A percentile compares a stretch with the other conserved stretches of the same genome.
These are phyloP conservation scores for Gastracanthus pulcherrimus DNA, from an alignment of 2,888 invertebrate genomes.

Conservation along the genomic window DNA sequence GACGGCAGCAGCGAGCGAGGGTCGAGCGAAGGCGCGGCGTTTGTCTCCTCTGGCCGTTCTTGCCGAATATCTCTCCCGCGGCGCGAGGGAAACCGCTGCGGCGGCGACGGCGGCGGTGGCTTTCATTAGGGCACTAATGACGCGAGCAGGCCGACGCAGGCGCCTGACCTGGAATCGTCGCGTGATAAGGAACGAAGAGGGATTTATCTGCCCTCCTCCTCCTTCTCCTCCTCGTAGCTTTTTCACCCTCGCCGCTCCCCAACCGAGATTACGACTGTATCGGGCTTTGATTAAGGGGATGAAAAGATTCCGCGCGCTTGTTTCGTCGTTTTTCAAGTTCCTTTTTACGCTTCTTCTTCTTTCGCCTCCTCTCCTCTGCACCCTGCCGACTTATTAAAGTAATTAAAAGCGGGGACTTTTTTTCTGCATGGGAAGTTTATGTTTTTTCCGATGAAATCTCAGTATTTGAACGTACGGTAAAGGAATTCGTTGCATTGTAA, in stretches of 20 bases:
- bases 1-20: background rate
- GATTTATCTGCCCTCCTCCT: slow-evolving; percentile 20
- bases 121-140: slow-evolving; percentile 55
- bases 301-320: slow-evolving; percentile 56
- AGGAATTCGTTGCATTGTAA: background rate
- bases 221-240: slow-evolving; percentile 8
- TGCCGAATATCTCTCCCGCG: slow-evolving; percentile 23
- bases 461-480: too few species aligned
- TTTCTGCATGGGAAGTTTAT: background rate
- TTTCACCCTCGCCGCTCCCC: slow-evolving; percentile 14
- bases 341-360: background rate
- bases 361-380: background rate
- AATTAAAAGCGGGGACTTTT: slow-evolving; percentile 35
- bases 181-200: slow-evolving; percentile 43
- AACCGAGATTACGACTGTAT: slow-evolving; percentile 44
- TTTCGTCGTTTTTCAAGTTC: slow-evolving; percentile 45
- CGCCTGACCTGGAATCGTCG: slow-evolving; percentile 47
- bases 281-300: slow-evolving; percentile 56
- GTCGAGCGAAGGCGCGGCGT: slow-evolving; percentile 4
- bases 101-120: background rate
- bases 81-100: slow-evolving; percentile 18
- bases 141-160: background rate
- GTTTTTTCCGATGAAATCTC: too few species aligned
- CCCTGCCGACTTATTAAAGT: slow-evolving; percentile 52
- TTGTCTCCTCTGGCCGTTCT: background rate